These are phyloP conservation scores for Cariama cristata DNA, from an alignment of 2,113 vertebrate species.

Conservation along the genomic window DNA sequence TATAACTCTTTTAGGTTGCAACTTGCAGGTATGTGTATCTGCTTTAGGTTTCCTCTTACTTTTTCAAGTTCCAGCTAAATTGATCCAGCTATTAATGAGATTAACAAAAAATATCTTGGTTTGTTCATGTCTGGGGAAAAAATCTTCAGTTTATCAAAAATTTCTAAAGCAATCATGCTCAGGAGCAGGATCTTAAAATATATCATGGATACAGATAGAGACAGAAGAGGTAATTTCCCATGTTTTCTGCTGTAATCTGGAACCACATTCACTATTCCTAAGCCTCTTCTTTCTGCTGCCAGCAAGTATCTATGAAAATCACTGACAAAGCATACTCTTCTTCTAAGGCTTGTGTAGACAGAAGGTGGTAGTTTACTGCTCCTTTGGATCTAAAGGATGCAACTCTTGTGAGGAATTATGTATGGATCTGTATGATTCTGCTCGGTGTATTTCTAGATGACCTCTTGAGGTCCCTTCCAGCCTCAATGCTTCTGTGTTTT, in stretches of 20 bases:
- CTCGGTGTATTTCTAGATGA: neutral
- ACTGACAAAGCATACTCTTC: neutral
- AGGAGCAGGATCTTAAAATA: neutral
- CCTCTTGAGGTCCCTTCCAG: neutral
- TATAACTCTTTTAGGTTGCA: neutral
- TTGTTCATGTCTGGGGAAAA: neutral
- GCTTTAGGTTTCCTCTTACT: neutral
- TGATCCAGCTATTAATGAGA: neutral
- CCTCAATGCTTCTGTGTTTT: neutral
- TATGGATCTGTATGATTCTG: neutral
- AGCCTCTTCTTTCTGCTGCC: neutral
- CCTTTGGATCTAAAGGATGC: neutral
- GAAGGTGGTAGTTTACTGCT: neutral
- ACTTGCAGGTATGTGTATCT: neutral
- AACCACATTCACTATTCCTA: neutral
- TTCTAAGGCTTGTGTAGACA: neutral
- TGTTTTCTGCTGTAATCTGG: neutral
- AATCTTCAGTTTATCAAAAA: neutral
- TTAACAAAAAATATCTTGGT: neutral
- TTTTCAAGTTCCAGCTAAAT: neutral
- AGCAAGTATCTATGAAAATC: neutral
- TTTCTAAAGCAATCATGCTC: neutral
- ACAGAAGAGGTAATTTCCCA: neutral
- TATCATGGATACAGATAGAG: neutral
- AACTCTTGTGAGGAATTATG: neutral